Evolutionary conservation across 2,113 vertebrate genomes (phyloP).

Genomic region (Indicator maculatus): DNA sequence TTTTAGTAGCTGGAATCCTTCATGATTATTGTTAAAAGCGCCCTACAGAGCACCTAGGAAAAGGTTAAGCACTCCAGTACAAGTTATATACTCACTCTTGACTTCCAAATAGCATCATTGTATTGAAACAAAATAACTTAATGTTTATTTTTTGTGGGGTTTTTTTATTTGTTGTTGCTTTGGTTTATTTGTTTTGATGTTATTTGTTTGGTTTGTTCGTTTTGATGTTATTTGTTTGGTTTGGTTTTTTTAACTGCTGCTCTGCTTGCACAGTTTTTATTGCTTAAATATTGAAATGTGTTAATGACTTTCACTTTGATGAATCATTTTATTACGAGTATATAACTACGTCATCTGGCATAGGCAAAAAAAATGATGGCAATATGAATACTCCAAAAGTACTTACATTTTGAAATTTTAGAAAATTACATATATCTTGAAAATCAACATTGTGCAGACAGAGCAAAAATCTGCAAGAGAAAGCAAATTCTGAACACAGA

Average conservation of each 20-base stretch:
- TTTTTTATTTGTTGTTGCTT: background rate
- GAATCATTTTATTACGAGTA: background rate
- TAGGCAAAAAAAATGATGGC: background rate
- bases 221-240: too few species aligned
- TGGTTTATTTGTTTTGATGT: too few species aligned
- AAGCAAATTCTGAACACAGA: background rate
- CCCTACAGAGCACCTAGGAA: background rate
- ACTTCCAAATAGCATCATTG: background rate
- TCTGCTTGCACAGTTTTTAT: background rate
- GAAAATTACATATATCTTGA: background rate
- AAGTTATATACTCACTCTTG: background rate
- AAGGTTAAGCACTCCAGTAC: background rate
- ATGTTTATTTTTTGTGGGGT: background rate
- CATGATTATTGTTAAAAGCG: constrained; percentile 3
- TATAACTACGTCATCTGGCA: background rate
- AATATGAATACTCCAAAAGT: background rate
- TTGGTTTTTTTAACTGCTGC: background rate
- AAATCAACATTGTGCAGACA: background rate
- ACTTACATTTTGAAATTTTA: background rate
- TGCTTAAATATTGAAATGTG: constrained; percentile 13
- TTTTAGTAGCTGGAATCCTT: background rate
- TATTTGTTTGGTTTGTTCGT: background rate
- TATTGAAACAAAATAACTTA: background rate
- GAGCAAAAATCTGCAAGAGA: background rate
- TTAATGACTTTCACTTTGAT: background rate